Base-by-base conservation (phyloP, 2,888 invertebrate species). In the Entomobrya proxima region DNA sequence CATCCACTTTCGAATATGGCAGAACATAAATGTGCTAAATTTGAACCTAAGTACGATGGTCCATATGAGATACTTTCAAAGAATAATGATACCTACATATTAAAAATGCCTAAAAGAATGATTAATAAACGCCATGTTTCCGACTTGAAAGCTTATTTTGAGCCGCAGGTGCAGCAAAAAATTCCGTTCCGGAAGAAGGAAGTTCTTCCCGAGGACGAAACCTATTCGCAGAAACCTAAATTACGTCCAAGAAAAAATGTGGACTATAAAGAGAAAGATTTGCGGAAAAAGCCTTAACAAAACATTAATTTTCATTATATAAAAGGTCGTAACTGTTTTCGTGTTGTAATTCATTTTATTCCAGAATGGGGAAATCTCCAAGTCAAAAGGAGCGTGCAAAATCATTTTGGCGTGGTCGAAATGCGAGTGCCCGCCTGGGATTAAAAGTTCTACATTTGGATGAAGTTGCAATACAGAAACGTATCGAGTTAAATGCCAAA, bases 71-170 rank as follows among this genome's bases (percentile, higher is more conserved):
- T 52, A 1, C 4, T 30, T 40, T 18, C 21, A 13, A 75, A 75
- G 9, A 32, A 32, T 32, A 18, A n/a, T 3, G 30, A 32, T 13
- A 50, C 74, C 3, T 52, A 75, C 24, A 30, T 32, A 15, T 15
- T 52, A 6, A 52, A 52, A n/a, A 44, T 72, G 47, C 72, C 72
- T 24, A 47, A 47, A 15, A 40, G 27, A 13, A 30, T 72, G 21
- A 44, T 18, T 27, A 30, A 15, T 6, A 72, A 72, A 44, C 4
- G 72, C 9, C 72, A 72, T 72, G 72, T 72, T 30, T 75, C 74
- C 2, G 47, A 75, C 52, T 35, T 75, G 9, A 75, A 75, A 44
- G 50, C 15, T 7, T 75, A 50, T 32, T 15, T 32, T 75, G 50
- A 30, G 11, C 32, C 52, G 6, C 24, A 7, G 11, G 52, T 21